Evolutionary conservation across 2,113 vertebrate genomes (phyloP).

Genomic region (Neodon shergylaensis): DNA sequence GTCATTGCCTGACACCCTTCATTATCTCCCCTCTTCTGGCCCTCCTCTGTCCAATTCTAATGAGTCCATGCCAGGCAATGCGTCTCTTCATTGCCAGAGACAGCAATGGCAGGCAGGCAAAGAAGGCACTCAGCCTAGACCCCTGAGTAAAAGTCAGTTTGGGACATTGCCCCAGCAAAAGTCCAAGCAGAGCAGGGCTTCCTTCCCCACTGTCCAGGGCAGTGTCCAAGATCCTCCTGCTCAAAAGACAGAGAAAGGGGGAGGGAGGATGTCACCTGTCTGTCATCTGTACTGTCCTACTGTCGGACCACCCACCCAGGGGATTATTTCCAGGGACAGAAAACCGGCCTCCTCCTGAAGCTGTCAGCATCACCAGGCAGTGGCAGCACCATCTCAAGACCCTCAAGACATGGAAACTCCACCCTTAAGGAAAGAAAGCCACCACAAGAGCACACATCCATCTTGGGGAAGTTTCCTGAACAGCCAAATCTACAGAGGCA

Average conservation of each 20-base stretch:
- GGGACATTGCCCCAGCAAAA: background rate
- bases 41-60: background rate
- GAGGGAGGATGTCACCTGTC: background rate
- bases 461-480: background rate
- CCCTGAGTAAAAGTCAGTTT: background rate
- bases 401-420: background rate
- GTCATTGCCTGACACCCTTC: too few relatives aligned
- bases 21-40: background rate
- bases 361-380: background rate
- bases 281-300: background rate
- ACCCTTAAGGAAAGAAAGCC: background rate
- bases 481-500: background rate
- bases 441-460: background rate
- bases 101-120: background rate
- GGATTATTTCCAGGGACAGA: background rate
- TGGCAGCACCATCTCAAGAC: background rate
- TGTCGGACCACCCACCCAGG: background rate
- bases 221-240: background rate
- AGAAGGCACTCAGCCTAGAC: background rate
- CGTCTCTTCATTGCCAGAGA: background rate
- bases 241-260: background rate
- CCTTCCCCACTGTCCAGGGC: background rate
- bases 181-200: too few relatives aligned
- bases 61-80: fast-evolving
- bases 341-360: background rate